phyloP scores from a whole-genome alignment of 2,113 vertebrate genomes.

The Prinia subflava region DNA sequence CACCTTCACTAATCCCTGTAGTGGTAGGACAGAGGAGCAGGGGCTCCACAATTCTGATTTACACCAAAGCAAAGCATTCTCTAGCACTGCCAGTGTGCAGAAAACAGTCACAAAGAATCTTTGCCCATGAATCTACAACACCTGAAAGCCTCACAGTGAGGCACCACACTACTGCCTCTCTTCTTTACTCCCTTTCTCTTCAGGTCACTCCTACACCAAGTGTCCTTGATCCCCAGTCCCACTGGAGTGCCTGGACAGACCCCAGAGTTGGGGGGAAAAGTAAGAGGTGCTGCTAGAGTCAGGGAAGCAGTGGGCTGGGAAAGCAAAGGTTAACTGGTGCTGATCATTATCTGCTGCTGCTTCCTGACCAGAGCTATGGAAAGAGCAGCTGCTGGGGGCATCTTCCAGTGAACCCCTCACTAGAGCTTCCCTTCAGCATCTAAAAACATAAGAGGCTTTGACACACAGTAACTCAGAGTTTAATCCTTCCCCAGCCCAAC shows the following conservation, averaged over 20 bases:
- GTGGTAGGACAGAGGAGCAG: not conserved
- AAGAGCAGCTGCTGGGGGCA: not conserved
- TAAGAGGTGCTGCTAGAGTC: not conserved
- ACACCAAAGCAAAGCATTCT: not conserved
- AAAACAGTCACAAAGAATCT: not conserved
- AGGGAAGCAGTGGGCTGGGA: not conserved
- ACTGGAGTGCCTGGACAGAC: not conserved
- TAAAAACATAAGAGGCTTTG: not conserved
- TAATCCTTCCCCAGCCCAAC: not conserved
- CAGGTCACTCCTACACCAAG: not conserved
- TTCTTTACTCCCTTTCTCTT: not conserved
- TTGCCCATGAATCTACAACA: not conserved
- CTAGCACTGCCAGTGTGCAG: not conserved
- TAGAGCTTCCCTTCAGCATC: not conserved
- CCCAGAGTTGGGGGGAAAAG: not conserved
- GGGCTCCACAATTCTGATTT: not conserved
- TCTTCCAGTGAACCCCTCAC: not conserved
- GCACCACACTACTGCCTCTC: not conserved
- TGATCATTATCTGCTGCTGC: not conserved
- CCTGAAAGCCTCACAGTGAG: not conserved
- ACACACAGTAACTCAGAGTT: not conserved
- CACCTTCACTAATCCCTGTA: not conserved
- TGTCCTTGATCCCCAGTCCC: not conserved
- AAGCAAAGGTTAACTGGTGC: not conserved
- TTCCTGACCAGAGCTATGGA: not conserved